phyloP scores from a whole-genome alignment of 1,140 invertebrate species.

The Uloborus diversus region DNA sequence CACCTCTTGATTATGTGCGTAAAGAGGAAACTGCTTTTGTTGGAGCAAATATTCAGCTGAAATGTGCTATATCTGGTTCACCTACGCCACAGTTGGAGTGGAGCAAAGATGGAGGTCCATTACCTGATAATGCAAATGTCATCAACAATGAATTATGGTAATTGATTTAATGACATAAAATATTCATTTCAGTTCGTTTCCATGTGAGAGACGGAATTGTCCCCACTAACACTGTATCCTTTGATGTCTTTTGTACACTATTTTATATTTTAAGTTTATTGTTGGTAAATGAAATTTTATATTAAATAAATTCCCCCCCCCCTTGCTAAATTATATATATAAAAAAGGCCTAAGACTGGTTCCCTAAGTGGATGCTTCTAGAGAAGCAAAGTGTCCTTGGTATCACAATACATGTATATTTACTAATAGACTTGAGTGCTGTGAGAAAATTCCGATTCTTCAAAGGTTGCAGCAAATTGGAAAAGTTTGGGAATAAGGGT shows the following conservation, averaged over 20 bases:
- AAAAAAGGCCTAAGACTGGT: no score
- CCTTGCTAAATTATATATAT: background rate
- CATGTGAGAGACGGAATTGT: background rate
- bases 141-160: slow-evolving; percentile 59
- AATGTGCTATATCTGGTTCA: slow-evolving; percentile 56
- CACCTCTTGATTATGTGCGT: slow-evolving; percentile 29
- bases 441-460: no score
- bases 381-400: no score
- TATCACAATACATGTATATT: no score
- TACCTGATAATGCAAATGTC: slow-evolving; percentile 66
- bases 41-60: slow-evolving; percentile 57
- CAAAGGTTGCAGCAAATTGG: no score
- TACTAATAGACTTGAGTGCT: no score
- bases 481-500: no score
- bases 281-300: background rate
- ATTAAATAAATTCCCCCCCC: background rate
- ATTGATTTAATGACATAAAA: no score
- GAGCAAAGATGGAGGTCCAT: slow-evolving; percentile 61
- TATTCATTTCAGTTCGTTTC: background rate
- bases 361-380: no score
- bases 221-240: background rate
- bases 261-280: background rate
- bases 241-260: background rate
- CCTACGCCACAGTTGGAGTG: slow-evolving; percentile 50
- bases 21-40: slow-evolving; percentile 59